Base-by-base conservation (phyloP, 2,888 invertebrate species). In the Drosophila setosimentum region DNA sequence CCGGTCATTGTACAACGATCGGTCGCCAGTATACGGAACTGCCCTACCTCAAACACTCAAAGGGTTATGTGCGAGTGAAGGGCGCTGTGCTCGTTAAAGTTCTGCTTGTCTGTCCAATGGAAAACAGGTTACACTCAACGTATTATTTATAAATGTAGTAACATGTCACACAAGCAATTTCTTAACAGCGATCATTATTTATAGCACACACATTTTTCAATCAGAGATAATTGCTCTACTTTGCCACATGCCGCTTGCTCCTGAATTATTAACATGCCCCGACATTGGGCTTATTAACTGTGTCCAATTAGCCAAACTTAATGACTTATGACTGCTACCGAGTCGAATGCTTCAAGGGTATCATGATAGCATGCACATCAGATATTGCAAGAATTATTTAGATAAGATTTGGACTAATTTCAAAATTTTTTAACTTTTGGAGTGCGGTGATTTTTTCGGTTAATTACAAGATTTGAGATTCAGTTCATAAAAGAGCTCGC, bases 41-140 rank as follows among this genome's bases (percentile, higher is more conserved):
- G 82, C 63, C 82, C 84, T 72, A 57, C 71, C 42, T 59, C 68
- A 74, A 69, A 49, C 29, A 30, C 55, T 21, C 53, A 42, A 51
- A 33, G 58, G 57, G 53, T 55, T 40, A 60, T 33, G 21, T 42
- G 58, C 65, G 5, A 54, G n/a, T 55, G 59, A 84, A 89, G 85
- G 87, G 80, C 89, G 51, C 49, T 59, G 68, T 21, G 54, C 71
- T 76, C 73, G 40, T 73, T 76, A 73, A 63, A 54, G 80, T 84
- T 89, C 72, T 84, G 51, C 68, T 32, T 21, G 18, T 49, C 35
- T 54, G 21, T 37, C 35, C 18, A 24, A 33, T 32, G n/a, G 18
- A 58, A 62, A 57, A 80, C 72, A 30, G 66, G 80, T 80, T 80
- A 32, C 32, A 8, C 59, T 45, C 27, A 50, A 49, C 55, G 53